Evolutionary conservation across 2,888 invertebrate genomes (phyloP).

Genomic region (Amiota minor): DNA sequence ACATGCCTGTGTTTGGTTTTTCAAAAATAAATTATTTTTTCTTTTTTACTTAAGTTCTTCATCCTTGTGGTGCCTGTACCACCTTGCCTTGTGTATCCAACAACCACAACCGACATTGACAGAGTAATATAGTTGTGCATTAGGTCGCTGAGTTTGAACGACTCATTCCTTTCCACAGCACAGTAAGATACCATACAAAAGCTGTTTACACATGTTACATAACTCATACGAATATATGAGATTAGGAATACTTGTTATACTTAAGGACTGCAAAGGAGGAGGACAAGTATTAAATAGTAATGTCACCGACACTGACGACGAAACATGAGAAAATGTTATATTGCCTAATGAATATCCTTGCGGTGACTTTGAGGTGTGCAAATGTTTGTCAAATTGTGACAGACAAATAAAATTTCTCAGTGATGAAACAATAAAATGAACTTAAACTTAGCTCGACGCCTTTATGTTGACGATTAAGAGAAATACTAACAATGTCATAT

Average conservation of each 20-base stretch:
- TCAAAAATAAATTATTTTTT: background rate
- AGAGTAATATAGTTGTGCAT: background rate
- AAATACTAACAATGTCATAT: too few species aligned
- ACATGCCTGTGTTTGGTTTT: too few species aligned
- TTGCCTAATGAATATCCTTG: constrained; percentile 19
- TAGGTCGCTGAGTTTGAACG: background rate
- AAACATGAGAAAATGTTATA: constrained; percentile 8
- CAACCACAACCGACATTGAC: background rate
- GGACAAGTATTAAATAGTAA: background rate
- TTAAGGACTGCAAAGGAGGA: background rate
- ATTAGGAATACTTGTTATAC: background rate
- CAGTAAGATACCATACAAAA: background rate
- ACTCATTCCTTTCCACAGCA: background rate
- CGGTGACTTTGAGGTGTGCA: constrained; percentile 12
- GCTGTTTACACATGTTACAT: constrained; percentile 19
- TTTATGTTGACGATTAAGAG: too few species aligned
- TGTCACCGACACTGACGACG: background rate
- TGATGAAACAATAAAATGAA: constrained; percentile 8
- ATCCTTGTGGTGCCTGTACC: background rate
- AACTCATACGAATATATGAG: background rate
- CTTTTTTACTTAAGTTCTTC: background rate
- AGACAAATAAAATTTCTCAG: constrained; percentile 4
- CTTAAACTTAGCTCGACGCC: background rate
- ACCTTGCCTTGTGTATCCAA: too few species aligned
- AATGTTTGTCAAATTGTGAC: constrained; percentile 27